These are phyloP conservation scores for Manis javanica DNA, from an alignment of 2,797 vertebrate genomes.

Conservation along the genomic window DNA sequence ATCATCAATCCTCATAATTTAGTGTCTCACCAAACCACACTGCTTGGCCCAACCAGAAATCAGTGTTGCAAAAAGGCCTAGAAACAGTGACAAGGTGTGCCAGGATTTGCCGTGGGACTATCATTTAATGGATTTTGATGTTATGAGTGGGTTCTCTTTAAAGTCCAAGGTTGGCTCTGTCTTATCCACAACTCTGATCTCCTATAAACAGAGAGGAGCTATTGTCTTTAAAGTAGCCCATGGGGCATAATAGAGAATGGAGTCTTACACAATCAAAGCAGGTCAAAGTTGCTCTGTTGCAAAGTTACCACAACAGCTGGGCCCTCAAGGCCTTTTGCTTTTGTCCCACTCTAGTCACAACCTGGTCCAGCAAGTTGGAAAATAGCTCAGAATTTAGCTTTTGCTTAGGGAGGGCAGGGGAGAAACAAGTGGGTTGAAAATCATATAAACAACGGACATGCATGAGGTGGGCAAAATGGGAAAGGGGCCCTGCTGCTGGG, in stretches of 20 bases:
- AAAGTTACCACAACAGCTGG: not conserved
- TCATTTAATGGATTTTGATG: not conserved
- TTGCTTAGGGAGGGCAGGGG: not conserved
- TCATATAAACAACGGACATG: conserved; percentile 86
- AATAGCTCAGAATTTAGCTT: conserved; percentile 53
- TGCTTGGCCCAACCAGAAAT: not conserved
- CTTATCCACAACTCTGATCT: conserved; percentile 15
- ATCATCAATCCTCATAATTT: not conserved
- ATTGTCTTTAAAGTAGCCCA: not conserved
- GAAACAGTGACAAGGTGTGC: conserved; percentile 75
- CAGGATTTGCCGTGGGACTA: conserved; percentile 66
- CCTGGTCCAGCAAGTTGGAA: not conserved
- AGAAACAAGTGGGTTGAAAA: conserved; percentile 71
- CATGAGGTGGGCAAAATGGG: conserved; percentile 83
- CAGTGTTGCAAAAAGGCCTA: conserved; percentile 40
- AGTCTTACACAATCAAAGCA: not conserved
- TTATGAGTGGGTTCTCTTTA: not conserved
- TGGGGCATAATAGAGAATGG: not conserved
- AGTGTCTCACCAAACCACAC: conserved; percentile 10
- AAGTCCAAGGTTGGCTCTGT: not conserved
- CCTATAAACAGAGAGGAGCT: not conserved
- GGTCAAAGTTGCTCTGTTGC: not conserved
- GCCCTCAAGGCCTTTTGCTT: not conserved
- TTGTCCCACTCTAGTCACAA: conserved; percentile 65
- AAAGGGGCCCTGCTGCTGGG: conserved; percentile 94